Conservation (phyloP, 2,113 vertebrate genomes). For the human (Homo sapiens) region GRCh38 chr1:230985501-230986000, state of each 20-base stretch:
- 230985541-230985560: neutral
- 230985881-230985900: neutral
- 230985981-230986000: no score
- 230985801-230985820: neutral
- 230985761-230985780: accelerated
- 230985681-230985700: neutral
- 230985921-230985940: no score
- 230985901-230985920: neutral
- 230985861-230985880: neutral
- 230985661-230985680: neutral
- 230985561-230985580: neutral
- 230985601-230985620: neutral
- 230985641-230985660: neutral
- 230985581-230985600: neutral
- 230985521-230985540: neutral
- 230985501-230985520: no score
- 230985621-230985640: neutral
- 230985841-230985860: neutral
- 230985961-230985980: no score
- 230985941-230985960: no score
- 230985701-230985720: neutral
- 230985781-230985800: neutral
- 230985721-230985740: neutral
- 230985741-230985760: neutral
- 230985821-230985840: neutral